Conservation (phyloP, 2,113 vertebrate genomes). For the Alligator sinensis region DNA sequence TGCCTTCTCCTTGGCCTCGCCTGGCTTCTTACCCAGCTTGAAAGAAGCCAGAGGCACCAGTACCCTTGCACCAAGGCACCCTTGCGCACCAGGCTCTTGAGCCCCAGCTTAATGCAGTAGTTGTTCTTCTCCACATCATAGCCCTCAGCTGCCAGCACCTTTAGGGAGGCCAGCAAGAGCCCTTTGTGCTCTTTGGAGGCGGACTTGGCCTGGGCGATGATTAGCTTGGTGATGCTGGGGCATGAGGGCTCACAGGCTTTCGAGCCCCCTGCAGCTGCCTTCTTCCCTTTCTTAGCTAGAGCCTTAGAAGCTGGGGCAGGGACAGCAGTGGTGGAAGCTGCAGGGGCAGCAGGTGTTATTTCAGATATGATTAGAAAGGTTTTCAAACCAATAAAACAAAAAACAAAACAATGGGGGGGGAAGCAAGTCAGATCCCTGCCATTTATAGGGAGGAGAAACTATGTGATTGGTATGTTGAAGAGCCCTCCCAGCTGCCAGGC, state of each 20-base stretch:
- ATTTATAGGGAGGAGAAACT: constrained; percentile 71
- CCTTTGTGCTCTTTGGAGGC: no score
- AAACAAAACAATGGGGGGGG: not conserved
- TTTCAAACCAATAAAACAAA: not conserved
- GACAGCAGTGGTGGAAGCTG: not conserved
- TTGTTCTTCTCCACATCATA: no score
- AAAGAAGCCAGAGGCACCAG: constrained; percentile 72
- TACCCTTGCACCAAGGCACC: constrained; percentile 2
- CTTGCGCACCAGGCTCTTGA: no score
- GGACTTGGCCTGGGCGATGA: no score
- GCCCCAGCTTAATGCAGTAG: no score
- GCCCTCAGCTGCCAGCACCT: no score
- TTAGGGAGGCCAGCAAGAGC: no score
- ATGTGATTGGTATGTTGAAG: constrained; percentile 65
- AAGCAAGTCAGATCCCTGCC: constrained; percentile 1
- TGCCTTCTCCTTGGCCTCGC: constrained; percentile 28
- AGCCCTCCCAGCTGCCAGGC: constrained; percentile 21
- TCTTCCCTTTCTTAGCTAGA: constrained; percentile 73
- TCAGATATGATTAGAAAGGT: constrained; percentile 52
- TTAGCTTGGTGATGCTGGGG: constrained; percentile 71
- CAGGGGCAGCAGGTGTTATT: constrained; percentile 34
- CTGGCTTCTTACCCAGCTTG: constrained; percentile 67
- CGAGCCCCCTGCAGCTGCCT: not conserved
- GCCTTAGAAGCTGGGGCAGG: constrained; percentile 11
- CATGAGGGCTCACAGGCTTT: constrained; percentile 66